Conservation (phyloP, 2,888 invertebrate species). For the Boloria selene region DNA sequence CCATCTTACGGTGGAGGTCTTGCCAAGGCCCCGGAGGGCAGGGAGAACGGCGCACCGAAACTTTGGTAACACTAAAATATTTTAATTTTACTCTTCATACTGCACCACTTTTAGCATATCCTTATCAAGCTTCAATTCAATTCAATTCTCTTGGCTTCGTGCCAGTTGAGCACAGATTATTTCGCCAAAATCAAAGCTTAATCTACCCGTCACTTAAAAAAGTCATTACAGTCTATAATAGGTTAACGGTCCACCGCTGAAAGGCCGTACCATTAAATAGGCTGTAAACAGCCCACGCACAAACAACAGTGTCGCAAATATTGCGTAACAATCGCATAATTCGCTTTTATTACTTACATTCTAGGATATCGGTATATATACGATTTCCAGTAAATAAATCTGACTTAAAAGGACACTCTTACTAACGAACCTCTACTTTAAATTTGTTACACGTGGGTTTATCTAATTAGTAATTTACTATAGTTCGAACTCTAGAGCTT, state of each 20-base stretch:
- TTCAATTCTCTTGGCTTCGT: too few relatives aligned
- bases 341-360: conserved; percentile 22
- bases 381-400: conserved; percentile 8
- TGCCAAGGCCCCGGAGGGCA: too few relatives aligned
- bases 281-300: conserved; percentile 28
- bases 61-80: too few relatives aligned
- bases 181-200: conserved; percentile 13
- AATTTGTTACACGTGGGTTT: not conserved
- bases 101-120: not conserved
- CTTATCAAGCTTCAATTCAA: not conserved
- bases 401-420: conserved; percentile 12
- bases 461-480: not conserved
- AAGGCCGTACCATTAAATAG: conserved; percentile 27
- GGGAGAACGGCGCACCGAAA: too few relatives aligned
- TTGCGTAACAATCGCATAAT: conserved; percentile 24
- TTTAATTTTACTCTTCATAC: too few relatives aligned
- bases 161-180: too few relatives aligned
- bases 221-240: conserved; percentile 17
- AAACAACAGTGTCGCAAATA: conserved; percentile 25
- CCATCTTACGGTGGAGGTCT: too few relatives aligned
- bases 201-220: conserved; percentile 20
- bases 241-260: conserved; percentile 28
- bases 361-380: conserved; percentile 12
- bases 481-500: too few relatives aligned
- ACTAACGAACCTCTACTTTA: conserved; percentile 5